Conservation (phyloP, 2,113 vertebrate genomes). For the Theristicus caerulescens region DNA sequence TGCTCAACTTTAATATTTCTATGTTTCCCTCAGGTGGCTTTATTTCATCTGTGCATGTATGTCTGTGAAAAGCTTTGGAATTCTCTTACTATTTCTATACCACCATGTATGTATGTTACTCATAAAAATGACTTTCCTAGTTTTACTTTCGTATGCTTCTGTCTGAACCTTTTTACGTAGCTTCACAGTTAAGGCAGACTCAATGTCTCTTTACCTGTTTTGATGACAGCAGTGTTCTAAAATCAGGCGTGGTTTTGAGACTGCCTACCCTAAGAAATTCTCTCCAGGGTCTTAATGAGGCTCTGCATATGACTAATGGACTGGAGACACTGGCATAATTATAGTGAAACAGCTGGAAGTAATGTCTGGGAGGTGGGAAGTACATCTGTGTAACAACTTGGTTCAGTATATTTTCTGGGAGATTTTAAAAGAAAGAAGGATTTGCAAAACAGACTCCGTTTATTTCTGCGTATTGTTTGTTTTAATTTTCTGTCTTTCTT, state of each 20-base stretch:
- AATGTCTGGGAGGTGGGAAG: neutral
- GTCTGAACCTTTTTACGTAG: neutral
- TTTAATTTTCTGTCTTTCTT: neutral
- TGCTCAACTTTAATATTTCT: slow-evolving; percentile 20
- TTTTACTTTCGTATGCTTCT: neutral
- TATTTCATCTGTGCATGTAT: slow-evolving; percentile 26
- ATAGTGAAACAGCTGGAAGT: neutral
- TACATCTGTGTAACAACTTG: neutral
- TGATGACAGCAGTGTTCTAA: neutral
- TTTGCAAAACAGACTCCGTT: neutral
- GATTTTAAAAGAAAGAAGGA: neutral
- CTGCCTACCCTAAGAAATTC: neutral
- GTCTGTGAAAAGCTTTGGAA: slow-evolving; percentile 31
- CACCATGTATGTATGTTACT: neutral
- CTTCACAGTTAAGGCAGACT: neutral
- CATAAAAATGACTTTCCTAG: neutral
- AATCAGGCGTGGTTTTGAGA: neutral
- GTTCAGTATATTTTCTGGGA: neutral
- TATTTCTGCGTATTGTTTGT: neutral
- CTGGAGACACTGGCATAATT: neutral
- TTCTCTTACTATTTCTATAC: neutral
- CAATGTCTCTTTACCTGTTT: neutral
- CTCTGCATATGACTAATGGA: neutral
- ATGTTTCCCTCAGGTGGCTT: slow-evolving; percentile 23
- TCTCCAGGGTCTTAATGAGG: neutral